Evolutionary conservation across 1,140 invertebrate genomes (phyloP), one percentile per base, ranked within the genome.

Genomic region (Potamilus streckersoni): DNA sequence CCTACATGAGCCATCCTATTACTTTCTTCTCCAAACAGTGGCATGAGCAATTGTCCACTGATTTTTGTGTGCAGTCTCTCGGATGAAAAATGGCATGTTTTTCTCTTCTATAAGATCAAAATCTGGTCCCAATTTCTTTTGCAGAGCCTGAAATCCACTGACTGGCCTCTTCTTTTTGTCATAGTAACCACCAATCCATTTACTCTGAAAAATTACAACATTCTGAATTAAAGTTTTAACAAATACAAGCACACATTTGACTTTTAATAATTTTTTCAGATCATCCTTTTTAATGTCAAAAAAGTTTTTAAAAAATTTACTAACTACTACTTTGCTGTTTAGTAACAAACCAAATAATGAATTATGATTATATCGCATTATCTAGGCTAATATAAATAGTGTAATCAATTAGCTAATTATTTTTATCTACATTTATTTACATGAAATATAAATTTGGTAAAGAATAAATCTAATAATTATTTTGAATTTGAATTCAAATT

Each of bases 31-130:
- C 89, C 89, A 90, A 14, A 90, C 86, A 13, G 89, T 90, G 16
- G 84, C 85, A 78, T 90, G 87, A 49, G 86, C 84, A n/a, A 90
- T 86, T 49, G 87, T 87, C 84, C 85, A 89, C 77, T 90, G 88
- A 72, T 89, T 85, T 75, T 90, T 90, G n/a, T 88, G 78, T 20
- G 83, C 83, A 49, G 88, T 90, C 79, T 90, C 88, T 74, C 86
- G 79, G 49, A 90, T 89, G 63, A 89, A 78, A 71, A 90, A 89
- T 8, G 89, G 89, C 82, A 90, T 84, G 64, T 90, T 82, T n/a
- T 80, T 68, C 61, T 86, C 83, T n/a, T 86, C 83, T 16, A 89
- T 38, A 14, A 90, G 76, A 49, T 84, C 82, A 79, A 90, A 90
- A 63, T 79, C 60, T 61, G 77, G 67, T n/a, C 75, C 74, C 23